Evolutionary conservation across 2,888 invertebrate genomes (phyloP), one percentile per base, ranked within the genome.

Genomic region (Lithosia quadra): DNA sequence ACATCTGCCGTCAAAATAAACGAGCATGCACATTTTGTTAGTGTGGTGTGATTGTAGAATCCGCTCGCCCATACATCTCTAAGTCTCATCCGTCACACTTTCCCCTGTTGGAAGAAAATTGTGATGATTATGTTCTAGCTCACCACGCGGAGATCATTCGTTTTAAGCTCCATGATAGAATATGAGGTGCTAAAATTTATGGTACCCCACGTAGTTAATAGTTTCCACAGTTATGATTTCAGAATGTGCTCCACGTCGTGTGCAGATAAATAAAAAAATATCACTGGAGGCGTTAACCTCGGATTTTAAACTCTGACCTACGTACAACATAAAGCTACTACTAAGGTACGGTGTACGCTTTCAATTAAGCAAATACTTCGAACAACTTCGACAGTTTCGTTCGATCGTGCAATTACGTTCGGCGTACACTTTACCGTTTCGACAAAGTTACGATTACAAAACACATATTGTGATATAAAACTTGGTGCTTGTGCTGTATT

Each of bases 281-380:
- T 84, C 85, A 84, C 77, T 80, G 70, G 88, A 89, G 89, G 89
- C 83, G 79, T 84, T 76, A 85, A 81, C 87, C 90, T 86, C 89
- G 76, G 75, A 83, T 85, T 85, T 81, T 88, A 90, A 90, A 78
- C 59, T 80, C 84, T 89, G 88, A 86, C 93, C 92, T 93, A 95
- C 92, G 88, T 86, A 95, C 95, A 90, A 95, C 95, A 95, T 92
- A 89, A 94, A 95, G 94, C 95, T 92, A 92, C 95, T 94, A 94
- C 92, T 92, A 88, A 80, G 91, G 92, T 86, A 89, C 85, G 66
- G 91, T 89, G 91, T 86, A 89, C 90, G 90, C 91, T 87, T 80
- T 71, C 60, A 75, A 72, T 72, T 66, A 75, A 71, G 73, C 74
- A 73, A 67, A 74, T 76, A 69, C 49, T 63, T 69, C 67, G 63